Base-by-base conservation (phyloP, 92 coral and sea anemone genomes). In the Zoanthus solanderi region DNA sequence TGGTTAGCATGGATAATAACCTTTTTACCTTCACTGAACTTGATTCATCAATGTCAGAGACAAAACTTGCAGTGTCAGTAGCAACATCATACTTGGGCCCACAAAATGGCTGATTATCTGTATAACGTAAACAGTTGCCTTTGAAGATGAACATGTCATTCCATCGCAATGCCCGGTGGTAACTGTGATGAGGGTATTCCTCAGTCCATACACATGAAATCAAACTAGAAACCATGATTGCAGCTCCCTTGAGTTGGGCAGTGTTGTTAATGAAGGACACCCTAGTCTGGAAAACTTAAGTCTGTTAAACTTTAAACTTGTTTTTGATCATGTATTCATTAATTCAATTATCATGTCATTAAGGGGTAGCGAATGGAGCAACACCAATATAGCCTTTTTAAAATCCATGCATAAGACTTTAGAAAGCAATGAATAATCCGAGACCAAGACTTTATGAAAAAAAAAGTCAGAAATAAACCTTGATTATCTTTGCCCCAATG, bases 161-260 rank as follows among this genome's bases (percentile, higher is more conserved):
- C 99, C 98, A 97, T 68, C 94, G 96, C 66, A 97, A 77, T 16
- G 99, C 94, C 53, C 87, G 86, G 12, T 69, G 80, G 44, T 78
- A 87, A 79, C 94, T 91, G 81, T 92, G 85, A 57, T 89, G 80
- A 0, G 96, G 95, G 16, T 85, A 91, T 9, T 92, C 67, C 74
- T 92, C 93, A 73, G 91, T 89, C 99, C 99, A 97, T 15, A 94
- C 90, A 71, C 99, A 97, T 9, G 95, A 90, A 8, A 87, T 71
- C 60, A 97, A 83, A 14, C 98, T 89, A 28, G 96, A 92, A 7
- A 92, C 92, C 60, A 78, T 90, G 17, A 97, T 88, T 18, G 99
- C 99, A 17, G 99, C 95, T 28, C 98, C 99, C 54, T 95, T 94
- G 15, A 94, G 72, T 54, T 84, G 91, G 72, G 99, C 99, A 56